Evolutionary conservation across 2,113 vertebrate species (phyloP).

Genomic region (Balaeniceps rex): DNA sequence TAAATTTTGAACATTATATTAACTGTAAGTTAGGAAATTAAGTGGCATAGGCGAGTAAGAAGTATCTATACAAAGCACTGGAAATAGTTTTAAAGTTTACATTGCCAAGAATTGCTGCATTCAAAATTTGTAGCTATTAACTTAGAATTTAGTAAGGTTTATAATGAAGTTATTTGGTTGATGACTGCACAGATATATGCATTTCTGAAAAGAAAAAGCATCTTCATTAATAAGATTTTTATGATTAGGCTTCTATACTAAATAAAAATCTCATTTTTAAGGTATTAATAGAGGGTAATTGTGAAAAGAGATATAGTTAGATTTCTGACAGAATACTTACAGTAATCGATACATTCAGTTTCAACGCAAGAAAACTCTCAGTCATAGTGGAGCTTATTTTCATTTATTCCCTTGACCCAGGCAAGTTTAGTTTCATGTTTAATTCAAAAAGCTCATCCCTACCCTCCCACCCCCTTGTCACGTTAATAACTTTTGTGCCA

Average conservation of each 20-base stretch:
- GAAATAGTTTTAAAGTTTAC: background rate
- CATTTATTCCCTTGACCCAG: background rate
- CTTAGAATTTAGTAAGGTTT: background rate
- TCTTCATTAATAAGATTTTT: background rate
- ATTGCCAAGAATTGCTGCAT: background rate
- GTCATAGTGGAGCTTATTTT: background rate
- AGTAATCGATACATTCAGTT: background rate
- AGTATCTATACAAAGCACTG: background rate
- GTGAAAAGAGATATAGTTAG: background rate
- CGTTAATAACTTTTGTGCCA: background rate
- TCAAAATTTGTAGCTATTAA: background rate
- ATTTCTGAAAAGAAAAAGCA: background rate
- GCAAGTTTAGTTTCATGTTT: background rate
- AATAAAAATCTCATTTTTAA: background rate
- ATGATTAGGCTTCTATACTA: background rate
- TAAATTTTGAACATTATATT: background rate
- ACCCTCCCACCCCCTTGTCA: background rate
- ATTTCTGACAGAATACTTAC: background rate
- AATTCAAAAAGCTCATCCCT: background rate
- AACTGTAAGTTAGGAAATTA: background rate
- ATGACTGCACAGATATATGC: background rate
- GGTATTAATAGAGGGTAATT: background rate
- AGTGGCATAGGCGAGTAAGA: background rate
- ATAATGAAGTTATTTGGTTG: background rate
- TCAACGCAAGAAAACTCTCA: background rate